These are phyloP conservation scores for Typhlichthys eigenmanni DNA, from an alignment of 2,797 vertebrate species.

Conservation along the genomic window DNA sequence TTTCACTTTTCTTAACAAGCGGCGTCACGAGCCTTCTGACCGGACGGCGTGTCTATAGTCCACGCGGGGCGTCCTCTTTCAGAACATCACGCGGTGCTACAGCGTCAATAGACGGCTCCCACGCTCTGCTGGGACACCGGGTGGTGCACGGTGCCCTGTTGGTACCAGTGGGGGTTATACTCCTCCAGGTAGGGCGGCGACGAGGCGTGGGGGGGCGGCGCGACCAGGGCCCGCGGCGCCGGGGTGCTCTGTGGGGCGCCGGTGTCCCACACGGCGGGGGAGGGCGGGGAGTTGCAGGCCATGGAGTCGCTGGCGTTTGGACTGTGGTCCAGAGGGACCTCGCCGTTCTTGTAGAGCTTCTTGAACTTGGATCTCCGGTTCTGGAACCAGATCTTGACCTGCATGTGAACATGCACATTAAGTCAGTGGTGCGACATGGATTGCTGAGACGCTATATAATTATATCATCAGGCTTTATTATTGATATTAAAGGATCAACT, in stretches of 20 bases:
- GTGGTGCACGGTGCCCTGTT: conserved; percentile 89
- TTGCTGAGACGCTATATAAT: not conserved
- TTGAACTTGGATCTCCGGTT: conserved; percentile 98
- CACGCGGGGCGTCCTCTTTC: conserved; percentile 53
- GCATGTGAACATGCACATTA: not conserved
- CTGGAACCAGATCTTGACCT: conserved; percentile 99
- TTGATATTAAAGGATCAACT: too few relatives aligned
- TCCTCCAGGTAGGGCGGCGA: conserved; percentile 92
- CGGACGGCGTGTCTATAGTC: conserved; percentile 60
- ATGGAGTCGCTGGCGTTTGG: conserved; percentile 98
- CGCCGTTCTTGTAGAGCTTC: conserved; percentile 98
- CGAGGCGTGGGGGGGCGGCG: conserved; percentile 80
- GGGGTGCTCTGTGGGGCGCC: conserved; percentile 78
- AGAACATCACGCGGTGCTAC: conserved; percentile 37
- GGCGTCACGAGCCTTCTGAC: conserved; percentile 14
- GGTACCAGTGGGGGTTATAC: conserved; percentile 94
- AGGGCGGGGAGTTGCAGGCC: conserved; percentile 95
- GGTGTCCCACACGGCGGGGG: conserved; percentile 92
- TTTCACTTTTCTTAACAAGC: conserved; percentile 28
- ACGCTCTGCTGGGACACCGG: conserved; percentile 87
- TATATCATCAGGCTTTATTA: too few relatives aligned
- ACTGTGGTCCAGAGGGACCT: conserved; percentile 94
- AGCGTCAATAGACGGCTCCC: conserved; percentile 89
- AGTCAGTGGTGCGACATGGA: not conserved
- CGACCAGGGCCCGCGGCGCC: conserved; percentile 81